phyloP scores from a whole-genome alignment of 2,888 invertebrate genomes.

The Tachina fera region DNA sequence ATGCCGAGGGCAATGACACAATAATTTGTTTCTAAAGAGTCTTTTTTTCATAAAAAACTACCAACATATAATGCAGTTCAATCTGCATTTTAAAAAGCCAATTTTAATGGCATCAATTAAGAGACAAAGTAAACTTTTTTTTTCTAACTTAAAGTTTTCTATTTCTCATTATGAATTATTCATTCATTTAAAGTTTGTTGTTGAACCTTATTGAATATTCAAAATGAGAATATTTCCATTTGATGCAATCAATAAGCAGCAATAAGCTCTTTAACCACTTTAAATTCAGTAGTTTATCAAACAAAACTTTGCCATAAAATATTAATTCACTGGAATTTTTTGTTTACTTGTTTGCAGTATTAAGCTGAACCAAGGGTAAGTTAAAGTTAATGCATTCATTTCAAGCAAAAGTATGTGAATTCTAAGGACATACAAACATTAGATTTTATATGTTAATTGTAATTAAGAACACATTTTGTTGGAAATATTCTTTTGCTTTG shows the following conservation, averaged over 20 bases:
- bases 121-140: background rate
- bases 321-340: constrained; percentile 14
- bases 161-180: constrained; percentile 12
- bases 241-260: background rate
- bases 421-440: background rate
- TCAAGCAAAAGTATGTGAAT: background rate
- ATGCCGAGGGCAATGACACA: too few species aligned
- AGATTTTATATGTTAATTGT: background rate
- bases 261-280: background rate
- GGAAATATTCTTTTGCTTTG: background rate
- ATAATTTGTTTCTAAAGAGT: too few species aligned
- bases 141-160: background rate
- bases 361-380: background rate
- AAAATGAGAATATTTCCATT: background rate
- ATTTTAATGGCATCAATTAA: constrained; percentile 10
- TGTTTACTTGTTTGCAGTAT: background rate
- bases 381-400: constrained; percentile 1
- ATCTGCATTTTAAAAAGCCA: too few species aligned
- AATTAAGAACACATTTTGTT: background rate
- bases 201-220: constrained; percentile 24
- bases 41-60: background rate
- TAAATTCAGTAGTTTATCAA: background rate
- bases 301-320: background rate
- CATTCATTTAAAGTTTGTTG: constrained; percentile 42
- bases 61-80: too few species aligned